Evolutionary conservation across 2,797 vertebrate species (phyloP), one percentile per base, ranked within the genome.

Genomic region (Cuculus canorus): DNA sequence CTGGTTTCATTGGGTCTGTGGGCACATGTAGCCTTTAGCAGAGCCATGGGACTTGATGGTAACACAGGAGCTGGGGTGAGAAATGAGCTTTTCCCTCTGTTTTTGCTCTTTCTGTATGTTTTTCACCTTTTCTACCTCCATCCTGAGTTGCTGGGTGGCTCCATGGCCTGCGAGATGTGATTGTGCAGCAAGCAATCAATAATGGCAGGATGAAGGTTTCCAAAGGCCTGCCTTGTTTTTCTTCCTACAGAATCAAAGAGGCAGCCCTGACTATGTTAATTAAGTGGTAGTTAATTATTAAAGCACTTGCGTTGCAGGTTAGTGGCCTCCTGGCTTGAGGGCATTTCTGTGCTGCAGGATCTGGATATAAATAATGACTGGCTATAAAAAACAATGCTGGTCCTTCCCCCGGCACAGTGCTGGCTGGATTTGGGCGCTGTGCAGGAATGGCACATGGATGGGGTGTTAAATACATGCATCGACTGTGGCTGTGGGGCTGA

Each of bases 211-310:
- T 0, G 0, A 75, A 61, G 78, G 28, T 60, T 95, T 92, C 92
- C 60, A 47, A 56, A 73, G 28, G 24, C 54, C 41, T 73, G 61
- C 68, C 56, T 75, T 92, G 75, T 54, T 93, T 92, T 92, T 6
- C 66, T 82, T 65, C 64, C 39, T 19, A 2, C 3, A 28, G 61
- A 52, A 54, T 23, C 16, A 7, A 70, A 72, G 75, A 86, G 90
- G 80, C 90, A 87, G 83, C 86, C 63, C 75, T 68, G 82, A 43
- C 11, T 28, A 17, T 69, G 92, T 88, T 96, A 96, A 96, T 96
- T 91, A 95, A 94, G 69, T 41, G 63, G 13, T 30, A 69, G 91
- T 86, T 97, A 80, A 89, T 96, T 94, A 94, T 89, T 71, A 82
- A 92, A 96, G 56, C 72, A 45, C 80, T 86, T 56, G 65, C 28